Evolutionary conservation across 1,140 invertebrate species (phyloP).

Genomic region (Augochlora pura): DNA sequence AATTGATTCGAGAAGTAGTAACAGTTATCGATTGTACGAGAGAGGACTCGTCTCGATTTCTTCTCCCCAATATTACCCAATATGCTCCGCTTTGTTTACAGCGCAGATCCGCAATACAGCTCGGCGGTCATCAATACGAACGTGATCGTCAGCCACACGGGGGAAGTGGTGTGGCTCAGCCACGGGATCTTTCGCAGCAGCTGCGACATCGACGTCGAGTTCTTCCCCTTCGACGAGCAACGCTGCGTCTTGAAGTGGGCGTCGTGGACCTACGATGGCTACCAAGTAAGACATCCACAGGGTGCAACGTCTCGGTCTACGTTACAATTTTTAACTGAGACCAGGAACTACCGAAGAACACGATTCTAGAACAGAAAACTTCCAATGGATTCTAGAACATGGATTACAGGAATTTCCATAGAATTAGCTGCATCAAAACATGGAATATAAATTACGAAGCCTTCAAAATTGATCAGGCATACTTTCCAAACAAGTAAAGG

Average conservation of each 20-base stretch:
- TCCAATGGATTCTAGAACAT: too few species aligned
- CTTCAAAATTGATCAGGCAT: too few species aligned
- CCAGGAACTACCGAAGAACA: too few species aligned
- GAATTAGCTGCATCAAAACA: too few species aligned
- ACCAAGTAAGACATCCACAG: constrained; percentile 85
- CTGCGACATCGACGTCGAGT: constrained; percentile 95
- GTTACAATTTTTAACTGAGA: too few species aligned
- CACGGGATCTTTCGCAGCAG: constrained; percentile 93
- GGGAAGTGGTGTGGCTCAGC: constrained; percentile 89
- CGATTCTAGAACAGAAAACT: too few species aligned
- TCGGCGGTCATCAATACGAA: constrained; percentile 91
- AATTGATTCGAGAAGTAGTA: not conserved
- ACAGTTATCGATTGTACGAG: constrained; percentile 13
- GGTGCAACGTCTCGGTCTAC: too few species aligned
- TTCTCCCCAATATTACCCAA: not conserved
- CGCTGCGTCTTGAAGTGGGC: constrained; percentile 96
- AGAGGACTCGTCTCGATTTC: not conserved
- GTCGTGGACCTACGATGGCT: constrained; percentile 98
- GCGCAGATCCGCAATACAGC: constrained; percentile 90
- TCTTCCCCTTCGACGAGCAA: constrained; percentile 97
- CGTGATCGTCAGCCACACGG: constrained; percentile 87
- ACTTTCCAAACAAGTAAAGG: too few species aligned
- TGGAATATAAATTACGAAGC: too few species aligned
- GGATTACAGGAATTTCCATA: too few species aligned
- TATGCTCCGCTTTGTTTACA: constrained; percentile 76